Evolutionary conservation across 2,888 invertebrate species (phyloP), one percentile per base, ranked within the genome.

Genomic region (Apamea monoglypha): DNA sequence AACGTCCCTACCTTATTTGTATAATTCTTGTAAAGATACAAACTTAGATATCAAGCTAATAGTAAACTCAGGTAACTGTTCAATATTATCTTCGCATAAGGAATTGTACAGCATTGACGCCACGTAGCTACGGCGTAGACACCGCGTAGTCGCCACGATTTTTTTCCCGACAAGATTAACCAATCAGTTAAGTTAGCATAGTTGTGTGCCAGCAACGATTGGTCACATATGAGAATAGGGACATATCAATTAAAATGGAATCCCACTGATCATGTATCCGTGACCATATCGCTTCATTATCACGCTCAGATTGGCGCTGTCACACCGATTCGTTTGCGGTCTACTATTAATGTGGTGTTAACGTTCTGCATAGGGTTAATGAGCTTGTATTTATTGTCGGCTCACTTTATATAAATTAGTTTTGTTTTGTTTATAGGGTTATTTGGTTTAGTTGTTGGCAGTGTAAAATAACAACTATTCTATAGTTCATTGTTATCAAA

Each of bases 271-370:
- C 73, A 61, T 72, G 53, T 29, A 50, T 56, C 21, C 44, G 36
- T 69, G 16, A 83, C 71, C 66, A n/a, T n/a, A 56, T 61, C 63
- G 25, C 74, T 74, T 81, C 66, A 75, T 77, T 81, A 66, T 40
- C 74, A 66, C 69, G 74, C 56, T 71, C 73, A 77, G 47, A 78
- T 82, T 75, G 78, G 50, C 56, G 21, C 29, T 80, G 81, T 83
- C 86, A 78, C 69, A 74, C 59, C 32, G 56, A 76, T 71, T 69
- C 40, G 68, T 80, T 83, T 86, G 88, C 25, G 86, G 81, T 86
- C 14, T 25, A 61, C 40, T 83, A 73, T 78, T 78, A 76, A 76
- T 83, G 64, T 47, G 64, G 70, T 81, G 86, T 66, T 71, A 78
- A 72, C 69, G 53, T 63, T 50, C 18, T 68, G 32, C 64, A 74